phyloP scores from a whole-genome alignment of 2,797 vertebrate genomes.

The Poeciliopsis gracilis region DNA sequence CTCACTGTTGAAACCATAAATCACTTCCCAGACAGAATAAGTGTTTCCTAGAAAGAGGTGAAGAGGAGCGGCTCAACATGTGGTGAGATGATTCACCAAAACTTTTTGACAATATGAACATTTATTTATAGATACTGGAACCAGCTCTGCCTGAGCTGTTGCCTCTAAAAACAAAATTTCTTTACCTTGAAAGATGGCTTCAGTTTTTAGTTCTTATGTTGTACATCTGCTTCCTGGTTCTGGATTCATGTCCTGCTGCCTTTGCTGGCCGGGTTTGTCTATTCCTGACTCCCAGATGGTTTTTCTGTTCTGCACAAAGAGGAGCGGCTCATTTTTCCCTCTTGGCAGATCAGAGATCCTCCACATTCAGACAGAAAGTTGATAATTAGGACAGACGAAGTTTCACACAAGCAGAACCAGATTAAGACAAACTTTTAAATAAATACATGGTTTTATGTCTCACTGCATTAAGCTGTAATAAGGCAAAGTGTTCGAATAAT shows the following conservation, averaged over 20 bases:
- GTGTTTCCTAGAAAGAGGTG: constrained; percentile 9
- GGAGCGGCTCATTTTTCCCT: neutral
- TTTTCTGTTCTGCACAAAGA: constrained; percentile 2
- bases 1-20: neutral
- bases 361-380: neutral
- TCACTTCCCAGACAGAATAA: neutral
- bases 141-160: neutral
- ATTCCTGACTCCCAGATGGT: neutral
- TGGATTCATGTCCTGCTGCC: neutral
- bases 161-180: neutral
- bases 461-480: neutral
- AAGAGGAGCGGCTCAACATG: neutral
- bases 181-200: neutral
- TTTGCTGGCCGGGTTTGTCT: neutral
- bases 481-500: neutral
- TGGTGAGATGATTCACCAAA: constrained; percentile 18
- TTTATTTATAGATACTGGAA: neutral
- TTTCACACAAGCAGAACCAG: neutral
- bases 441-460: neutral
- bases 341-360: constrained; percentile 4
- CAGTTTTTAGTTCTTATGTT: neutral
- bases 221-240: neutral
- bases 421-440: neutral
- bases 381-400: neutral
- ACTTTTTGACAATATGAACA: neutral